Evolutionary conservation across 2,113 vertebrate genomes (phyloP).

Genomic region (Ctenomys sociabilis): DNA sequence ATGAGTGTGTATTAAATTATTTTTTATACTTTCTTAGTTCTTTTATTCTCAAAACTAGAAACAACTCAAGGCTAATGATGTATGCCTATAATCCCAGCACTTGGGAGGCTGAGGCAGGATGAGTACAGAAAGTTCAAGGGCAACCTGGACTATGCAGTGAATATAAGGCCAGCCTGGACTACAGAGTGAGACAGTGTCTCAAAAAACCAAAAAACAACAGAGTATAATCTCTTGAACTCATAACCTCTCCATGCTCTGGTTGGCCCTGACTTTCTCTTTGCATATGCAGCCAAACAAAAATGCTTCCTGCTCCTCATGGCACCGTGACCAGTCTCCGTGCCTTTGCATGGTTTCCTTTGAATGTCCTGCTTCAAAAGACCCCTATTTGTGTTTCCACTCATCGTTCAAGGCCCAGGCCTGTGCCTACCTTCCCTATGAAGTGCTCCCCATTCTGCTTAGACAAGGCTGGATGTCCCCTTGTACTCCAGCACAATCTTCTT

Average conservation of each 20-base stretch:
- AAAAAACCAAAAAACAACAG: background rate
- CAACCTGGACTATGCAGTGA: background rate
- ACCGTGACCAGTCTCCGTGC: background rate
- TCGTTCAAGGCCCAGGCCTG: background rate
- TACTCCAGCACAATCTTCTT: background rate
- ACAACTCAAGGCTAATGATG: background rate
- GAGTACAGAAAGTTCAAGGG: background rate
- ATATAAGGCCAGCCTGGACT: background rate
- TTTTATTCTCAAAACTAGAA: slow-evolving; percentile 10
- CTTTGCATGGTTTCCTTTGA: background rate
- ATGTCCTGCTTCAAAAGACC: background rate
- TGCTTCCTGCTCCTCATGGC: background rate
- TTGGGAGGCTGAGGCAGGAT: background rate
- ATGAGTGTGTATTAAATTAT: background rate
- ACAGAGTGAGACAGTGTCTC: background rate
- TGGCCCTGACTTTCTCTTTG: background rate
- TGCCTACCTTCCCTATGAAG: background rate
- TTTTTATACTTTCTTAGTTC: background rate
- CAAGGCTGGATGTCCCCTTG: background rate
- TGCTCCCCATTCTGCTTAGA: background rate
- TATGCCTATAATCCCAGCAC: background rate
- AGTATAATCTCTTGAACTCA: background rate
- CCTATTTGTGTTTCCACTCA: background rate
- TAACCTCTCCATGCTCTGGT: background rate
- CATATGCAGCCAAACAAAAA: background rate